Evolutionary conservation across 2,113 vertebrate genomes (phyloP).

Genomic region (Phylloscopus trochiloides): DNA sequence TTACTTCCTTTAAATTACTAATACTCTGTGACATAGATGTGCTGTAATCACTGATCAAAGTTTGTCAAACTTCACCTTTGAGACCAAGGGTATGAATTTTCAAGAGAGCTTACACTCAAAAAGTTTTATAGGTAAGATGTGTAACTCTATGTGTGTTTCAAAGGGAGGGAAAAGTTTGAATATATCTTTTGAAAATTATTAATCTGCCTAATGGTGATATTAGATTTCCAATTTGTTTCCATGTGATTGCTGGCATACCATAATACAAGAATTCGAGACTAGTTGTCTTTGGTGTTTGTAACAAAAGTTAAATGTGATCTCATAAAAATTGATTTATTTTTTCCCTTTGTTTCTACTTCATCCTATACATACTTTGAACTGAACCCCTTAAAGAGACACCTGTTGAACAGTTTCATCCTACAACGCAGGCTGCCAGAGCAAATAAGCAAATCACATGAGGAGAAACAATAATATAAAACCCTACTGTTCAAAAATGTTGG

Average conservation of each 20-base stretch:
- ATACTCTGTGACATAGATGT: background rate
- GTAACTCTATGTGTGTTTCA: background rate
- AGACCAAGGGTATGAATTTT: background rate
- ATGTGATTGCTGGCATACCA: background rate
- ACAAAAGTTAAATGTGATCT: background rate
- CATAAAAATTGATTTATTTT: background rate
- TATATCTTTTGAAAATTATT: background rate
- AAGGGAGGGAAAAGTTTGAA: background rate
- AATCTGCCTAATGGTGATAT: background rate
- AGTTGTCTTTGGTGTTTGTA: background rate
- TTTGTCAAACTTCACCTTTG: background rate
- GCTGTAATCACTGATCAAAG: background rate
- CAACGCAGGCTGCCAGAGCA: background rate
- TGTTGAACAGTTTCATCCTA: background rate
- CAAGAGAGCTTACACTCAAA: background rate
- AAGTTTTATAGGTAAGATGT: background rate
- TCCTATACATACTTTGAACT: background rate
- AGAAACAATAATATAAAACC: background rate
- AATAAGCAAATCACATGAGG: background rate
- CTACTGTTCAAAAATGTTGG: background rate
- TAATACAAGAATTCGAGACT: background rate
- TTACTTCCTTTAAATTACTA: background rate
- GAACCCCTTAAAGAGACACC: background rate
- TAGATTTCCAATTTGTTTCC: background rate
- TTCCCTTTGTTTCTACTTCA: background rate